Base-by-base conservation (phyloP, 2,113 vertebrate species). In the Nesogale talazaci region DNA sequence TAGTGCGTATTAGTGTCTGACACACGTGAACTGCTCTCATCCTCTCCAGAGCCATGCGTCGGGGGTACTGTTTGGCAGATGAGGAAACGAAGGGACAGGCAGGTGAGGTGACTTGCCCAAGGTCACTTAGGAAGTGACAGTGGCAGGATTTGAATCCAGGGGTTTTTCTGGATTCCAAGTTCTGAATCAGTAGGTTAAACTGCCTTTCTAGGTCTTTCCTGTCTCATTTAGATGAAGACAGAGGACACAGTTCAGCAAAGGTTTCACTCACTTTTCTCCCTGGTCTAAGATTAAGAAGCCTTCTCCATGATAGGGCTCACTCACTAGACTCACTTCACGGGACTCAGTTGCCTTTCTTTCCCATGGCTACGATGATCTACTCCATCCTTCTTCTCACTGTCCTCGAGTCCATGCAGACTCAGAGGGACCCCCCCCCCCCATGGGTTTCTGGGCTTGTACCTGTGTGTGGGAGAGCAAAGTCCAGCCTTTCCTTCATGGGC, bases 71-170 rank as follows among this genome's bases (percentile, higher is more conserved):
- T 92, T 76, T 93, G 67, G 57, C 40, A 89, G 46, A 74, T 63
- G 20, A 91, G 34, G 20, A 85, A 67, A 88, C 52, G 16, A 72
- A 95, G 38, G 23, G n/a, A 65, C 31, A 69, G 42, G 72, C 15
- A 93, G n/a, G 29, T 77, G 20, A 86, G 34, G 42, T 80, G 70
- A 82, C 46, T 40, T 90, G 25, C 40, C 22, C 65, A 67, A 70
- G 40, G 12, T 52, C 69, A 67, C 17, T 8, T 10, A 86, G 78
- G 22, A 77, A 22, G 11, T 46, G 34, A 19, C 46, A 22, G 16
- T 78, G 29, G 38, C 15, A 65, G 31, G 31, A 75, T 85, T 84
- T 81, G 72, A 96, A 84, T 59, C 11, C 70, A 92, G 38, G 63
- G 69, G 83, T 22, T 52, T 29, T 72, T 52, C n/a, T 67, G 59